Percentiles rank a stretch among this genome's conserved stretches.
These are phyloP conservation scores for Crocidura indochinensis DNA, from an alignment of 2,797 vertebrate species.

Conservation along the genomic window DNA sequence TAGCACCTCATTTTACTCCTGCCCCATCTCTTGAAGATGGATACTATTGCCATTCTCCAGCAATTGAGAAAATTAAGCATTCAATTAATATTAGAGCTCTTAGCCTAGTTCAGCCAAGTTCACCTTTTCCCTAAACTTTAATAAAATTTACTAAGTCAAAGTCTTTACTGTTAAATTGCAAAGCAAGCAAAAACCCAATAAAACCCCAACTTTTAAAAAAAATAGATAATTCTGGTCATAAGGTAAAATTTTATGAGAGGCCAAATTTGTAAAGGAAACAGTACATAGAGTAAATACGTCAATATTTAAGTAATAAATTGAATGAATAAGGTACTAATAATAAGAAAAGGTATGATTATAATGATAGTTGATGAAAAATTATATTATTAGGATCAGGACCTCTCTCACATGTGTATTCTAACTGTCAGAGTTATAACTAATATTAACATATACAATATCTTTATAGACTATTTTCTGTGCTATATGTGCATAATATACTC, in stretches of 20 bases:
- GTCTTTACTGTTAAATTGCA: background rate
- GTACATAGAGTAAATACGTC: background rate
- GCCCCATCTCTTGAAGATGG: background rate
- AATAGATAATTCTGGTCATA: background rate
- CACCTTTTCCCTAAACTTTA: background rate
- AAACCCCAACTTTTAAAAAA: background rate
- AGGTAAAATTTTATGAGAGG: background rate
- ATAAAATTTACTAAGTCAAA: background rate
- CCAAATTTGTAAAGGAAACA: background rate
- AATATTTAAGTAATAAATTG: slow-evolving; percentile 35
- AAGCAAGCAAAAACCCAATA: background rate
- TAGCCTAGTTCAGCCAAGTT: slow-evolving; percentile 21
- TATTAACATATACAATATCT: background rate
- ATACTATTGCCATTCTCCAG: background rate
- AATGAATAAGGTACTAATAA: background rate
- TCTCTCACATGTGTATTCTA: background rate
- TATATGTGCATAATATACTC: background rate
- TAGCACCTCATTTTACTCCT: background rate
- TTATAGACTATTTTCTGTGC: background rate
- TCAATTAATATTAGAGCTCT: background rate
- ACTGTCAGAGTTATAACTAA: background rate
- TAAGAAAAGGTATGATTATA: slow-evolving; percentile 18
- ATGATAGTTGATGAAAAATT: slow-evolving; percentile 34
- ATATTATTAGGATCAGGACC: background rate
- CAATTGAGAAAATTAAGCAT: background rate